Evolutionary conservation across 2,888 invertebrate species (phyloP).

Genomic region (Rhopalosiphum nymphaeae): DNA sequence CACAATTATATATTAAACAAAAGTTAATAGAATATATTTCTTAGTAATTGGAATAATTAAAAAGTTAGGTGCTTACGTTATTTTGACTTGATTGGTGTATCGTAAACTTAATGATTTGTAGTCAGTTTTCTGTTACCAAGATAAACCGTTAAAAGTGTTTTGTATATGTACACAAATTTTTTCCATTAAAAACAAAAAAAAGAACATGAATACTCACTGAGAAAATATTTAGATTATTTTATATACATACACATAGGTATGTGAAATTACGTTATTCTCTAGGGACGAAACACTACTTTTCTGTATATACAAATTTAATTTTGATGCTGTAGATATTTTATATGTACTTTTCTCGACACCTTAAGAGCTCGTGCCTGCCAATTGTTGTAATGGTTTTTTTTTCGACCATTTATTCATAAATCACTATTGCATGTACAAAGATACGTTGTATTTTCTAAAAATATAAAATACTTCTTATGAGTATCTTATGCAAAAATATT

Average conservation of each 20-base stretch:
- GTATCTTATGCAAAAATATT: not conserved
- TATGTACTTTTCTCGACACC: slow-evolving; percentile 22
- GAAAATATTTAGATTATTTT: slow-evolving; percentile 34
- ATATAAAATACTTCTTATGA: not conserved
- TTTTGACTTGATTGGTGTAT: not conserved
- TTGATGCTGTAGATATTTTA: slow-evolving; percentile 32
- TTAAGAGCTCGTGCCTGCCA: slow-evolving; percentile 14
- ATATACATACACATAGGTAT: not conserved
- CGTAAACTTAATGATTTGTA: not conserved
- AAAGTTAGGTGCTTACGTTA: not conserved
- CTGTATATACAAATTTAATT: slow-evolving; percentile 56
- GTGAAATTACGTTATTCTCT: slow-evolving; percentile 25
- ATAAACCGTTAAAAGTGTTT: not conserved
- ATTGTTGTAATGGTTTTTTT: slow-evolving; percentile 42
- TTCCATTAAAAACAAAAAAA: not conserved
- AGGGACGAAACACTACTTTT: slow-evolving; percentile 21
- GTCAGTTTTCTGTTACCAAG: not conserved
- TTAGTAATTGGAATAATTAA: not conserved
- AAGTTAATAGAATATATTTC: not conserved
- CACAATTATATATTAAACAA: not conserved
- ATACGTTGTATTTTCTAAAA: not conserved
- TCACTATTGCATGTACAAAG: not conserved
- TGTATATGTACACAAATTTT: not conserved
- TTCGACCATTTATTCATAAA: not conserved
- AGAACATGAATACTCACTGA: not conserved